A percentile compares a stretch with the other conserved stretches of the same genome.
Conservation (phyloP, 2,888 invertebrate genomes). For the Eudemis profundana region DNA sequence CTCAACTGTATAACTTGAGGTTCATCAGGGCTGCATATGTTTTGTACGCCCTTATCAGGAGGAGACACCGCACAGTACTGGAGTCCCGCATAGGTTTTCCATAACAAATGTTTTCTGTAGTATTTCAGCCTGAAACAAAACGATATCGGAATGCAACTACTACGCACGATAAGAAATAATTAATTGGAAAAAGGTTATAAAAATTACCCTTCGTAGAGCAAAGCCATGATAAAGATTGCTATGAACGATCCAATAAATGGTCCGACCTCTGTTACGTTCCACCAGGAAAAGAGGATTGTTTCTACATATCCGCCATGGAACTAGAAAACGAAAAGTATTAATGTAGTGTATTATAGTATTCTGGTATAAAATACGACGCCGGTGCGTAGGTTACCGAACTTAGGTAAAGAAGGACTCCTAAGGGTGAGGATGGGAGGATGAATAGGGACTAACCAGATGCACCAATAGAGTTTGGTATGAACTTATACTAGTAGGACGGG, state of each 20-base stretch:
- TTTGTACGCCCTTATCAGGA: constrained; percentile 87
- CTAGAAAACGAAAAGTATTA: constrained; percentile 84
- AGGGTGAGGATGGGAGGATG: no score
- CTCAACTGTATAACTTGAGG: constrained; percentile 90
- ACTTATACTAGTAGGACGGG: no score
- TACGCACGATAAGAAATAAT: not conserved
- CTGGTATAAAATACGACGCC: no score
- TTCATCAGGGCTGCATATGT: constrained; percentile 86
- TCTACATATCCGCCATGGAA: constrained; percentile 92
- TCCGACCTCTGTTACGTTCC: constrained; percentile 90
- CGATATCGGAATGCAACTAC: constrained; percentile 6
- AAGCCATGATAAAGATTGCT: constrained; percentile 95
- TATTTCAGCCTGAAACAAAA: constrained; percentile 85
- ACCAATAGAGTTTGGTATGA: no score
- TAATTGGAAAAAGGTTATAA: not conserved
- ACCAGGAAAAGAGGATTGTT: constrained; percentile 92
- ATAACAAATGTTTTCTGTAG: constrained; percentile 91
- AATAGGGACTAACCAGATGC: no score
- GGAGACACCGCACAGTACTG: constrained; percentile 94
- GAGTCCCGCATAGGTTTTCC: constrained; percentile 93
- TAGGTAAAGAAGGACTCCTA: no score
- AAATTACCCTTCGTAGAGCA: constrained; percentile 95
- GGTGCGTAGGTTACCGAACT: no score
- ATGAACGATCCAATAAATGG: constrained; percentile 96
- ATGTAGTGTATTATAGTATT: no score